A percentile compares a stretch with the other conserved stretches of the same genome.
Evolutionary conservation across 2,113 vertebrate genomes (phyloP).

Genomic region (Oncorhynchus clarkii): DNA sequence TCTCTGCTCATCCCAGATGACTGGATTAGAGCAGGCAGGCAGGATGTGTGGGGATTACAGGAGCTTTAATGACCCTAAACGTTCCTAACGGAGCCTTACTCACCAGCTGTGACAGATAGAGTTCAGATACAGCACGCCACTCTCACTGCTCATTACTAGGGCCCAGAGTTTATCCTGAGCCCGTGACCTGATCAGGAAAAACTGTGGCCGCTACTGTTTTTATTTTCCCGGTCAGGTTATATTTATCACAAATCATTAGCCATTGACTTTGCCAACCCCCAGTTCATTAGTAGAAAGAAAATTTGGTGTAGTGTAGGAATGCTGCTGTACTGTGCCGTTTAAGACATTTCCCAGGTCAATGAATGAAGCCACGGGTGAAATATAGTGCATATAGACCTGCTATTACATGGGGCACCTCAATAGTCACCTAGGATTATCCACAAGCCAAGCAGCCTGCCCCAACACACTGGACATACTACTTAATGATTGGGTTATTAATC

Average conservation of each 20-base stretch:
- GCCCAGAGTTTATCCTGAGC: too few relatives aligned
- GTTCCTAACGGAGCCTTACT: not conserved
- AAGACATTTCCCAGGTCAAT: not conserved
- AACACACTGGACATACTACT: too few relatives aligned
- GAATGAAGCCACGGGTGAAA: not conserved
- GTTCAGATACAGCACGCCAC: too few relatives aligned
- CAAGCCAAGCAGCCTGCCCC: too few relatives aligned
- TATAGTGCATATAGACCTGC: too few relatives aligned
- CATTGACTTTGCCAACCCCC: not conserved
- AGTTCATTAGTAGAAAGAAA: not conserved
- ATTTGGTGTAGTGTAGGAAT: not conserved
- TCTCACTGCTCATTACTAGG: too few relatives aligned
- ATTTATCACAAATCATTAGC: not conserved
- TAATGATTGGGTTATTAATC: too few relatives aligned
- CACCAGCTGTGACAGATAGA: not conserved
- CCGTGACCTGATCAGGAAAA: too few relatives aligned
- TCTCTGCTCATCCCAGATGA: conserved; percentile 17
- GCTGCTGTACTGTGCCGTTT: not conserved
- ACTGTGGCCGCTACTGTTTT: not conserved
- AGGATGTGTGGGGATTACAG: conserved; percentile 19
- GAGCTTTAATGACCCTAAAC: not conserved
- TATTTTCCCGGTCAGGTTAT: not conserved
- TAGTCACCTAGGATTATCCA: too few relatives aligned
- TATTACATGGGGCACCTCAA: too few relatives aligned
- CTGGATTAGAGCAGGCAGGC: conserved; percentile 11